Conservation (phyloP, 2,888 invertebrate species). For the Synergus umbraculus region DNA sequence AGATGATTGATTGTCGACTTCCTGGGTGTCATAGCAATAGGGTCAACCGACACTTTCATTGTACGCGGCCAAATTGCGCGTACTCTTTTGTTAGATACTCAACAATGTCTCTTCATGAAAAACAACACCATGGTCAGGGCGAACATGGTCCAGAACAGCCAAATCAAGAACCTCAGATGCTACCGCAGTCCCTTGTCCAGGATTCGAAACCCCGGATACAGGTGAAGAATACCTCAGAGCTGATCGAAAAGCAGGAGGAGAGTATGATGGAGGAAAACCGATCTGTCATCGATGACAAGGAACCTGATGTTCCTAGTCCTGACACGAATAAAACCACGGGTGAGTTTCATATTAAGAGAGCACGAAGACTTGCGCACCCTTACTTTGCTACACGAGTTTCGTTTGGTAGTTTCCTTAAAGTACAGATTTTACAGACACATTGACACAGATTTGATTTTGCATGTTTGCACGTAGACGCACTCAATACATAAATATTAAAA, state of each 20-base stretch:
- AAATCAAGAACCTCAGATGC: constrained; percentile 42
- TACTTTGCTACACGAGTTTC: constrained; percentile 46
- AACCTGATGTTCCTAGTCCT: constrained; percentile 67
- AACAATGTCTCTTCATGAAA: constrained; percentile 86
- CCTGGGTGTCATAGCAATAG: constrained; percentile 84
- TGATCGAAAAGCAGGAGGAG: constrained; percentile 72
- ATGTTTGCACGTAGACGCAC: constrained; percentile 68
- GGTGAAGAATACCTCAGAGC: constrained; percentile 74
- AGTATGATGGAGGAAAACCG: constrained; percentile 61
- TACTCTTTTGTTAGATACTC: constrained; percentile 87
- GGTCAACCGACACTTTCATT: constrained; percentile 87
- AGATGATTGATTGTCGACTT: constrained; percentile 84
- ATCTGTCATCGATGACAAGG: constrained; percentile 69
- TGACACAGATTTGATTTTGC: constrained; percentile 53
- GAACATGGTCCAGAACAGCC: constrained; percentile 30
- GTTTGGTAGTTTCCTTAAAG: constrained; percentile 33
- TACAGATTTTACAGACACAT: constrained; percentile 38
- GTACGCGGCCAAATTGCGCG: constrained; percentile 84
- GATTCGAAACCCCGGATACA: constrained; percentile 73
- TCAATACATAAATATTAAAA: constrained; percentile 45
- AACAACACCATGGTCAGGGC: constrained; percentile 79
- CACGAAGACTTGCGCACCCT: constrained; percentile 57
- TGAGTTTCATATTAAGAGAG: constrained; percentile 62
- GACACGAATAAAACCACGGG: constrained; percentile 74
- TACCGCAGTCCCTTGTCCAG: constrained; percentile 53